These are phyloP conservation scores for Microcebus murinus DNA, from an alignment of 2,113 vertebrate genomes.

Conservation along the genomic window DNA sequence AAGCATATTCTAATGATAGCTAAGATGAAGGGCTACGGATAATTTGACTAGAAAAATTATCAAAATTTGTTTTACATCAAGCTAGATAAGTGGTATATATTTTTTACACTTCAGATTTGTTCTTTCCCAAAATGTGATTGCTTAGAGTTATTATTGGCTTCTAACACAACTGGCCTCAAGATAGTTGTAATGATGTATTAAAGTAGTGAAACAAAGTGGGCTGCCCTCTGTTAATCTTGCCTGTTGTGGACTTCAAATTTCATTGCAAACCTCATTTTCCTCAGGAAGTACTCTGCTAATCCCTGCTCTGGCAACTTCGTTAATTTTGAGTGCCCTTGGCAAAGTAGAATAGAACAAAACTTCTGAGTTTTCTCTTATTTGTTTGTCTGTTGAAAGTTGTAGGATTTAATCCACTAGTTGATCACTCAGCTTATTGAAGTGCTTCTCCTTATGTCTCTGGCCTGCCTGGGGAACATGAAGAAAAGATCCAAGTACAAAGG, in stretches of 20 bases:
- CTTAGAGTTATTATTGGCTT: slow-evolving; percentile 37
- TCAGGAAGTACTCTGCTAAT: background rate
- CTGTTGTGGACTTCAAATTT: background rate
- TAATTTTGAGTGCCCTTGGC: background rate
- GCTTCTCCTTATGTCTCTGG: background rate
- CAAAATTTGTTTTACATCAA: slow-evolving; percentile 46
- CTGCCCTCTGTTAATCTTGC: background rate
- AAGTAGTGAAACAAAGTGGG: background rate
- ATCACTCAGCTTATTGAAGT: background rate
- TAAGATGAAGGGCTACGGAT: slow-evolving; percentile 32
- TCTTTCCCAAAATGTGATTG: slow-evolving; percentile 48
- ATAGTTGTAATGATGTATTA: background rate
- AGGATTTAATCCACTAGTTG: background rate
- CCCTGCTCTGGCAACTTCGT: background rate
- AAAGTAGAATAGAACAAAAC: slow-evolving; percentile 33
- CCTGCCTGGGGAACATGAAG: background rate
- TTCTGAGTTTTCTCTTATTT: background rate
- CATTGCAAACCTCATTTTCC: slow-evolving; percentile 17
- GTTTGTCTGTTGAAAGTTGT: background rate
- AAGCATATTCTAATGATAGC: background rate
- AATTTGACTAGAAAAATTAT: slow-evolving; percentile 33
- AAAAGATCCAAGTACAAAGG: slow-evolving; percentile 50
- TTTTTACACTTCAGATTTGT: slow-evolving; percentile 21
- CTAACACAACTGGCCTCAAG: slow-evolving; percentile 16
- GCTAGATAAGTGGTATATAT: background rate